Percentiles rank a stretch among this genome's conserved stretches.
Conservation (phyloP, 2,797 vertebrate genomes). For the Myiothlypis chrysogaster region DNA sequence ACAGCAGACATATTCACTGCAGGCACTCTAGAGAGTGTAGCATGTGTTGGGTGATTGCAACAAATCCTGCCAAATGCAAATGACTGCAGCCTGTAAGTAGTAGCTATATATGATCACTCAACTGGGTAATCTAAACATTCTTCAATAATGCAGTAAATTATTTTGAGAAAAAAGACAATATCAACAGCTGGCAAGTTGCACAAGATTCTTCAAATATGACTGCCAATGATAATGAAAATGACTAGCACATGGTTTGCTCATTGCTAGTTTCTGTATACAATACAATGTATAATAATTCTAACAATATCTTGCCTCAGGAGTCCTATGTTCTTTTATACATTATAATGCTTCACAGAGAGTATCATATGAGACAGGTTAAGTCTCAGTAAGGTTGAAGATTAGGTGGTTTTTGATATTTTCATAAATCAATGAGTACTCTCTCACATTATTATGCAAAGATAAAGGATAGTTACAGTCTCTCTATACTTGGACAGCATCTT, state of each 20-base stretch:
- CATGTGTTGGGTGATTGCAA: neutral
- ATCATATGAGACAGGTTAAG: neutral
- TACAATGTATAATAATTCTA: neutral
- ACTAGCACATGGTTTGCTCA: neutral
- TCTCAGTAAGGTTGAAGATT: neutral
- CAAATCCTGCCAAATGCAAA: neutral
- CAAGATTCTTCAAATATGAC: neutral
- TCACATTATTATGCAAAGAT: neutral
- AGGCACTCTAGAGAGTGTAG: neutral
- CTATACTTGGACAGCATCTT: neutral
- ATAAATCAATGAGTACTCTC: neutral
- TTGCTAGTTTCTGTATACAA: neutral
- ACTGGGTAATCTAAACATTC: neutral
- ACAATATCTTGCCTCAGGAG: neutral
- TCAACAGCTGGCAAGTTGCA: neutral
- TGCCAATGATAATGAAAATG: neutral
- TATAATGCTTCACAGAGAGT: neutral
- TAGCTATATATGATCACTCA: neutral
- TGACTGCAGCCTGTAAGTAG: neutral
- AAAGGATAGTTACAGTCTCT: neutral
- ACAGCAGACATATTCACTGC: neutral
- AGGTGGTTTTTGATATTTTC: neutral
- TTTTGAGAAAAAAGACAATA: neutral
- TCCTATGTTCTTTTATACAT: neutral
- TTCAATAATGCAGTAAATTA: neutral